Evolutionary conservation across 2,888 invertebrate species (phyloP).

Genomic region (Thecocarcelia acutangulata): DNA sequence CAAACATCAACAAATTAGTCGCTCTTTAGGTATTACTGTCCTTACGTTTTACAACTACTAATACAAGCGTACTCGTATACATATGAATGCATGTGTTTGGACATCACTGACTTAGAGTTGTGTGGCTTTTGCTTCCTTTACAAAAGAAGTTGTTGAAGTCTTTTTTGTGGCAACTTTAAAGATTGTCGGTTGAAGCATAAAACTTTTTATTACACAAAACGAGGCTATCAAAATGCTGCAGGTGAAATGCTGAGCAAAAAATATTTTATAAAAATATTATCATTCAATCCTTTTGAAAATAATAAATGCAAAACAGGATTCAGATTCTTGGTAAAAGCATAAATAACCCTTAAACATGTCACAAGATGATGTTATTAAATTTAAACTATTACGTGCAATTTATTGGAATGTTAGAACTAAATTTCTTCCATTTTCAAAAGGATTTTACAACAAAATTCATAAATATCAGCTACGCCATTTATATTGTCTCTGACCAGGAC

Average conservation of each 20-base stretch:
- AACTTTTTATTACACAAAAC: conserved; percentile 31
- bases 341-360: conserved; percentile 26
- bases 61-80: no score
- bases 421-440: no score
- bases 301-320: background rate
- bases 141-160: conserved; percentile 7
- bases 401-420: no score
- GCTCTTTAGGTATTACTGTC: no score
- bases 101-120: no score
- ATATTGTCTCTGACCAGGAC: no score
- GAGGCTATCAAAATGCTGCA: conserved; percentile 56
- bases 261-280: background rate
- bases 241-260: conserved; percentile 43
- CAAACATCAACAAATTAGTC: no score
- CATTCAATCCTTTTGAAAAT: conserved; percentile 17
- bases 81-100: no score
- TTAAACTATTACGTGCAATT: conserved; percentile 17
- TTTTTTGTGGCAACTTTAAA: conserved; percentile 31
- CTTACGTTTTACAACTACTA: no score
- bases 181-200: conserved; percentile 24
- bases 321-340: conserved; percentile 8
- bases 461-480: no score
- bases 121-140: conserved; percentile 4
- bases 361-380: conserved; percentile 47
- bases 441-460: no score